These are phyloP conservation scores for Lepidothrix coronata DNA, from an alignment of 2,113 vertebrate genomes.

Conservation along the genomic window DNA sequence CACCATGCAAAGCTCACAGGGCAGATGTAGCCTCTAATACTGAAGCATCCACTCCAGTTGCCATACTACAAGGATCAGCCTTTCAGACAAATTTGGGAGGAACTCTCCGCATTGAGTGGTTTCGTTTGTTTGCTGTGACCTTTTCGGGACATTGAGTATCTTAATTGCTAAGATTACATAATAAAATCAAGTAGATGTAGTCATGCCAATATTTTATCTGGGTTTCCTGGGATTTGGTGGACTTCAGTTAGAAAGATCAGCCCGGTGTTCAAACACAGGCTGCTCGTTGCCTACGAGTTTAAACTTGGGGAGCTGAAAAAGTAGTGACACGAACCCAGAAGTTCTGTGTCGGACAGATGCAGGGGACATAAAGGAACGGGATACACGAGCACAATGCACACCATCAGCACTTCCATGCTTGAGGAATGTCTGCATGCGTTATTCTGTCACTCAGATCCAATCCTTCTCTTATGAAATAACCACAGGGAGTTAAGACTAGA, in stretches of 20 bases:
- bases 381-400: neutral
- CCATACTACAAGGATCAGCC: constrained; percentile 25
- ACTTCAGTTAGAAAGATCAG: neutral
- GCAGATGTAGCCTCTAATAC: constrained; percentile 47
- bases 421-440: neutral
- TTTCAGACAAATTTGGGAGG: constrained; percentile 39
- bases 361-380: neutral
- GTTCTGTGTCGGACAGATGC: neutral
- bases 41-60: constrained; percentile 50
- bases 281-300: neutral
- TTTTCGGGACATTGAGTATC: constrained; percentile 25
- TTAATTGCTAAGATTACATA: neutral
- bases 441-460: neutral
- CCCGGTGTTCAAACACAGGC: constrained; percentile 2
- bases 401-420: constrained; percentile 13
- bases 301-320: neutral
- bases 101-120: neutral
- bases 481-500: neutral
- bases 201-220: neutral
- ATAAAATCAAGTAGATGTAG: constrained; percentile 50
- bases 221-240: neutral
- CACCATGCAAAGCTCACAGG: constrained; percentile 70
- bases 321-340: neutral
- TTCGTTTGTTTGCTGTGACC: constrained; percentile 1
- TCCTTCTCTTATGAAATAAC: neutral